Conservation (phyloP, 2,797 vertebrate genomes). For the Aplochiton taeniatus region DNA sequence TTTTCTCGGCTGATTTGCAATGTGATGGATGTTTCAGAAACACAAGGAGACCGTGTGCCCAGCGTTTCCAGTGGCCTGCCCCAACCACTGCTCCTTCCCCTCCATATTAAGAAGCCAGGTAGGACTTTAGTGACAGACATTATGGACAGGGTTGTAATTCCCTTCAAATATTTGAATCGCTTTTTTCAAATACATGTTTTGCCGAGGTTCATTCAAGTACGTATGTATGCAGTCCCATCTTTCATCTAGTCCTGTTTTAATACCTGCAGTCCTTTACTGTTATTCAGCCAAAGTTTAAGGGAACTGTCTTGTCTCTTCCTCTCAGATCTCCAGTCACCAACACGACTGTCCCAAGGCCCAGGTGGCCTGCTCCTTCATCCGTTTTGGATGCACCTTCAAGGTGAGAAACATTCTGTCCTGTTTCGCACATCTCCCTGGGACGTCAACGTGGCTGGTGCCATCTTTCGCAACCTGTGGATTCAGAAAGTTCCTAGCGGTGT, state of each 20-base stretch:
- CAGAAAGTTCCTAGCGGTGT: too few species aligned
- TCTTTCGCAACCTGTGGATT: too few species aligned
- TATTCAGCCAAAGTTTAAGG: too few species aligned
- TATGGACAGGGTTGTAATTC: too few species aligned
- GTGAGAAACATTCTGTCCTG: constrained; percentile 46
- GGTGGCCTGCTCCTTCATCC: constrained; percentile 92
- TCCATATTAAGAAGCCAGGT: constrained; percentile 94
- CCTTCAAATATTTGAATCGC: too few species aligned
- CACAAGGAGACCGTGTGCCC: constrained; percentile 95
- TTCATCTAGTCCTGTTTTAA: too few species aligned
- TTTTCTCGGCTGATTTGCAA: neutral
- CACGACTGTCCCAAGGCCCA: constrained; percentile 98
- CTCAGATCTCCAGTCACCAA: constrained; percentile 92
- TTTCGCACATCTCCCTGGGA: too few species aligned
- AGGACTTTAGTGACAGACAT: constrained; percentile 54
- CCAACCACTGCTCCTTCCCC: constrained; percentile 91
- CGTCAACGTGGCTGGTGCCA: too few species aligned
- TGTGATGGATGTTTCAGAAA: constrained; percentile 77
- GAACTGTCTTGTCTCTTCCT: constrained; percentile 35
- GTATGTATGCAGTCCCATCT: too few species aligned
- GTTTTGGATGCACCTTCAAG: constrained; percentile 95
- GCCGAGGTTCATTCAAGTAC: too few species aligned
- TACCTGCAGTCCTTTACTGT: too few species aligned
- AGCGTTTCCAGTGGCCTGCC: constrained; percentile 90
- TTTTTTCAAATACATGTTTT: too few species aligned